A percentile compares a stretch with the other conserved stretches of the same genome.
Conservation (phyloP, 2,113 vertebrate genomes). For the Zonotrichia leucophrys region DNA sequence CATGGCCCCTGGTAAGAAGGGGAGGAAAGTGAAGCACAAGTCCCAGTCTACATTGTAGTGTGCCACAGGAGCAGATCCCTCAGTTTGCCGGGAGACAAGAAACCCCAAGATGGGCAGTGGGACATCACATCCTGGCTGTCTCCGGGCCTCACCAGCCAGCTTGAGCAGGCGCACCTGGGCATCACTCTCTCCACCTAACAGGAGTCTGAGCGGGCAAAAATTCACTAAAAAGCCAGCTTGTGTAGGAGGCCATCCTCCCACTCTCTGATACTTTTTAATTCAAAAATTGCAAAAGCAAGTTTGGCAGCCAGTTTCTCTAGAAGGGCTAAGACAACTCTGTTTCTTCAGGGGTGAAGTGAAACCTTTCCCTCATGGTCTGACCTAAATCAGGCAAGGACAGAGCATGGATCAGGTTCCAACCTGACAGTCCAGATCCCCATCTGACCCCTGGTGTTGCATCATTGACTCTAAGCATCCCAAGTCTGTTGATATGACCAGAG, state of each 20-base stretch:
- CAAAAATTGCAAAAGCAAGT: not conserved
- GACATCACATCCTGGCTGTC: not conserved
- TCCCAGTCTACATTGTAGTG: not conserved
- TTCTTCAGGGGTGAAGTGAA: not conserved
- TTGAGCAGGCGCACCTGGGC: not conserved
- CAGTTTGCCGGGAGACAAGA: not conserved
- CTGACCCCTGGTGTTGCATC: not conserved
- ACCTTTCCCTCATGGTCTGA: not conserved
- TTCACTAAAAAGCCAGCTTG: not conserved
- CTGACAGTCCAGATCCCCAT: not conserved
- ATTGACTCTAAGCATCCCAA: not conserved
- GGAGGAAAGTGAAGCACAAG: not conserved
- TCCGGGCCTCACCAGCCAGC: rapidly evolving
- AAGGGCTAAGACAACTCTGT: not conserved
- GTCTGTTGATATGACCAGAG: not conserved
- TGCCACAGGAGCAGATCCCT: not conserved
- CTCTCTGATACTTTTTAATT: not conserved
- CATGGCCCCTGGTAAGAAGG: not conserved
- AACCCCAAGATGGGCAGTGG: not conserved
- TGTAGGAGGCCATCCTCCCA: not conserved
- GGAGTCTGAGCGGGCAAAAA: not conserved
- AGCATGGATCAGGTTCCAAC: not conserved
- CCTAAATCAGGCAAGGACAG: not conserved
- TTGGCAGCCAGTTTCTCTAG: not conserved
- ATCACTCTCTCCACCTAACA: not conserved